Evolutionary conservation across 2,113 vertebrate species (phyloP), one percentile per base, ranked within the genome.

Genomic region (Phalacrocorax brasilianus): DNA sequence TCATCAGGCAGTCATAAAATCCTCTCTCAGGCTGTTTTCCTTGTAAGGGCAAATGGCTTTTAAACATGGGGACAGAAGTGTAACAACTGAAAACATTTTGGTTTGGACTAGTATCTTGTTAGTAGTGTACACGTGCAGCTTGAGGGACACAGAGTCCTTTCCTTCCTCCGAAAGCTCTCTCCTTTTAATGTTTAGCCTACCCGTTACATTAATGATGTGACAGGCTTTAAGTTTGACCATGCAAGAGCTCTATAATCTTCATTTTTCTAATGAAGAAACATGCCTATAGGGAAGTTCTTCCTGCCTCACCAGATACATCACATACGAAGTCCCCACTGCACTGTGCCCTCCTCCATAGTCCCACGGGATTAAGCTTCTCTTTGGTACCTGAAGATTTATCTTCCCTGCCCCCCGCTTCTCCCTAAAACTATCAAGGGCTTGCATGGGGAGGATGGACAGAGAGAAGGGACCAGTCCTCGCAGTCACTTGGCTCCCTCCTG

Each of bases 91-190:
- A 92, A 93, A 83, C 32, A 50, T 82, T 85, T 76, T 80, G 22
- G 9, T 72, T 85, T 8, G 2, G 92, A 38, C 30, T 30, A 58
- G 16, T 12, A 3, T 52, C 53, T 79, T 42, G 4, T 28, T 88
- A 40, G 23, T 28, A 47, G 24, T 0, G 0, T 49, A 38, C 27
- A 42, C 21, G 42, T 2, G 5, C 22, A 66, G 24, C 20, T 47
- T 74, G 42, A 75, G 55, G 20, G 63, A 55, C 44, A 47, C 7
- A 33, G 32, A 68, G 24, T 58, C 38, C 24, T 85, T 70, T 68
- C 55, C 32, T 83, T 83, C 35, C 42, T 88, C 32, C 22, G 45
- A 86, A 70, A 80, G 13, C 33, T 62, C 6, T 2, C 53, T 79
- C 53, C 33, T 86, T 90, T 76, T 26, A 55, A 35, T 33, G 4